phyloP scores from a whole-genome alignment of 2,113 vertebrate species.

The Axis porcinus region DNA sequence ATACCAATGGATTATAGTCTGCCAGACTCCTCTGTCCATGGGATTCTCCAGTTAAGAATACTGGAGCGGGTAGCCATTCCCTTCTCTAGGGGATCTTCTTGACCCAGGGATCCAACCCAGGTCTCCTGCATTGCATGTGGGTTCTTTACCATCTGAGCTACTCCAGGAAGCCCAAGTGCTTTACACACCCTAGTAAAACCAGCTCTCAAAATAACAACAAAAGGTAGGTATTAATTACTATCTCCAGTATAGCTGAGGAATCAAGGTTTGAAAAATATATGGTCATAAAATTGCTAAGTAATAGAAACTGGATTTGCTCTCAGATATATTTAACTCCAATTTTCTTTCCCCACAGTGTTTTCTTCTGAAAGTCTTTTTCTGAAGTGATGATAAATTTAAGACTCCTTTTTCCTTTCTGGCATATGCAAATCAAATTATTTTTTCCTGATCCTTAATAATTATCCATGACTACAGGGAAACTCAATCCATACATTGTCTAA shows the following conservation, averaged over 20 bases:
- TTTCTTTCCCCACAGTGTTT: accelerated
- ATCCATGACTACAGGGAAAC: not conserved
- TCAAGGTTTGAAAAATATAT: not conserved
- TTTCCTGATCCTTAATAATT: conserved; percentile 6
- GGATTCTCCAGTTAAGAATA: not conserved
- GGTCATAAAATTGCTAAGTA: not conserved
- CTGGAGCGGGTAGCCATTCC: not conserved
- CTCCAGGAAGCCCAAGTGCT: not conserved
- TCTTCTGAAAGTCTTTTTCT: not conserved
- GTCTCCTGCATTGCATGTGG: not conserved
- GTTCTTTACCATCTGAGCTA: not conserved
- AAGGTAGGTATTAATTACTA: not conserved
- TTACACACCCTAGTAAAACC: not conserved
- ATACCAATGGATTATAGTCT: not conserved
- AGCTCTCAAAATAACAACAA: not conserved
- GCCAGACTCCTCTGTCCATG: not conserved
- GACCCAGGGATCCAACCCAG: not conserved
- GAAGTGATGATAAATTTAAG: not conserved
- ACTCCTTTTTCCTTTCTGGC: not conserved
- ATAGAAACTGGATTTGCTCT: not conserved
- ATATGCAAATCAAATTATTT: not conserved
- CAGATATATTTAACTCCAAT: not conserved
- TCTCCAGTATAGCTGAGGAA: not conserved
- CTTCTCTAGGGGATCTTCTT: not conserved
- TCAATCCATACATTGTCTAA: not conserved